Conservation (phyloP, 2,113 vertebrate genomes). For the Scytalopus superciliaris region DNA sequence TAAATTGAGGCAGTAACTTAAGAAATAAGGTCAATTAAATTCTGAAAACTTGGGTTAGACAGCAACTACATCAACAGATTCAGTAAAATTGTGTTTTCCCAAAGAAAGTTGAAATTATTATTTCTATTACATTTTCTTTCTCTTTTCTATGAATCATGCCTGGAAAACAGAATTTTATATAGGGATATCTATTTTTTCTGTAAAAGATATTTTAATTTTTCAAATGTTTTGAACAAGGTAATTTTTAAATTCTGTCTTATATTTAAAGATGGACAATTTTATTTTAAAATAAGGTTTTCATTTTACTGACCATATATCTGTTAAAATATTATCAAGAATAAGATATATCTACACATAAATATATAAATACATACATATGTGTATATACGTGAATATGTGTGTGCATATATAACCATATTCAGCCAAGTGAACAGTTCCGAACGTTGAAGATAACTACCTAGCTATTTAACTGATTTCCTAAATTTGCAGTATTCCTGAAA, state of each 20-base stretch:
- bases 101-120: not conserved
- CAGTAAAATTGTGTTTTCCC: not conserved
- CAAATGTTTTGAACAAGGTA: not conserved
- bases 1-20: too few species aligned
- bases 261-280: not conserved
- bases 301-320: not conserved
- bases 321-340: not conserved
- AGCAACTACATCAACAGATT: not conserved
- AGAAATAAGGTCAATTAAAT: not conserved
- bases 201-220: not conserved
- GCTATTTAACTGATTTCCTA: not conserved
- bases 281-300: not conserved
- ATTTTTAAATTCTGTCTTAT: not conserved
- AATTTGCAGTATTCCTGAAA: not conserved
- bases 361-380: not conserved
- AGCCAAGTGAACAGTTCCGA: not conserved
- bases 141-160: not conserved
- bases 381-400: not conserved
- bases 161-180: not conserved
- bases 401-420: not conserved
- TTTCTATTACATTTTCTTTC: not conserved
- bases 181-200: not conserved
- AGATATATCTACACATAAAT: not conserved
- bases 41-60: not conserved
- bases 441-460: not conserved